phyloP scores from a whole-genome alignment of 1,140 invertebrate species.

The Sitobion miscanthi region DNA sequence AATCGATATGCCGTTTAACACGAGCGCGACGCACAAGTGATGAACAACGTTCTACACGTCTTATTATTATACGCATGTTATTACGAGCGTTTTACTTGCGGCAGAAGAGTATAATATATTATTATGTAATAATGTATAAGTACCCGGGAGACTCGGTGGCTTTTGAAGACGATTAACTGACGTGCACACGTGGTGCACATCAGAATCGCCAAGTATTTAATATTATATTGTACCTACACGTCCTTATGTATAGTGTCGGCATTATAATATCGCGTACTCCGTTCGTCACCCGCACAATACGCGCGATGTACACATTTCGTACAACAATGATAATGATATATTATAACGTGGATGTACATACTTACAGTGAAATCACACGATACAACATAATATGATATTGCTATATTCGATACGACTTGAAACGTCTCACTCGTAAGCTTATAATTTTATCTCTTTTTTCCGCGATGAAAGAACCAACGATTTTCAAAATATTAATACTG shows the following conservation, averaged over 20 bases:
- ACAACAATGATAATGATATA: neutral
- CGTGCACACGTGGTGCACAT: neutral
- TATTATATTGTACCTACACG: neutral
- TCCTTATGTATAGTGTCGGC: neutral
- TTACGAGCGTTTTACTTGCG: neutral
- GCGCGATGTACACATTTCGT: neutral
- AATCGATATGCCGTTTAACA: conserved; percentile 20
- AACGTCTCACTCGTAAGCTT: neutral
- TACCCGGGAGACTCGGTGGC: neutral
- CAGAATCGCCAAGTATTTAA: neutral
- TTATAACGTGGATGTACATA: neutral
- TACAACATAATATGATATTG: neutral
- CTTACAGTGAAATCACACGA: neutral
- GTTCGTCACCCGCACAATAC: neutral
- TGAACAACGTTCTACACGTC: neutral
- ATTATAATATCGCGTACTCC: neutral
- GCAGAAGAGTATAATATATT: neutral
- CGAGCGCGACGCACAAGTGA: neutral
- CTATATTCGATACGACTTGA: neutral
- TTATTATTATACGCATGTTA: neutral
- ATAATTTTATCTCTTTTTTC: neutral
- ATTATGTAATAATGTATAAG: neutral
- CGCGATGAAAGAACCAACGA: neutral
- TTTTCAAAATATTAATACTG: neutral
- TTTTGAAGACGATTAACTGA: conserved; percentile 13